Base-by-base conservation (phyloP, 2,797 vertebrate genomes). In the Lagorchestes hirsutus region DNA sequence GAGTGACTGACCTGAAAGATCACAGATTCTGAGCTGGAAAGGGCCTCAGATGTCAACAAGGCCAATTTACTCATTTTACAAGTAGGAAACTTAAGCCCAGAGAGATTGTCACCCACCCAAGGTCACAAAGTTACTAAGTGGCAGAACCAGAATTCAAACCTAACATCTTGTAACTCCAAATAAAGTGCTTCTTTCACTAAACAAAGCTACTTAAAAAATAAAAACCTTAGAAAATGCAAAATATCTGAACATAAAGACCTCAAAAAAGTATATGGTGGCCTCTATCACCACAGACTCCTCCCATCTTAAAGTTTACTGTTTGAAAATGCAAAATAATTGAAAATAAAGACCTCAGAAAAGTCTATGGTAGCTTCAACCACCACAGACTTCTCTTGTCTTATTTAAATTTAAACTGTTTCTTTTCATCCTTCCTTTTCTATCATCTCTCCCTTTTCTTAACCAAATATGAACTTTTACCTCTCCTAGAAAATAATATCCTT, bases 401-500 rank as follows among this genome's bases (percentile, higher is more conserved):
- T 24, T 46, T 74, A 40, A 74, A 40, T 74, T 40, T 24, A 40
- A 40, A 24, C 2, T n/a, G 24, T 52, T n/a, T 16, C 24, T 46
- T 55, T 40, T 0, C 90, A 52, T 46, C 16, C 16, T 91, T 14
- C 57, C 22, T 1, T 46, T 58, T 82, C 52, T 29, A 14, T 59
- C n/a, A 8, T 54, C 58, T 24, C 9, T 18, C 12, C 58, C n/a
- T 31, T 55, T 55, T 50, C 28, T 18, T 13, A 34, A 67, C 31
- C 52, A 52, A 46, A 40, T 1, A 0, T 5, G 16, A n/a, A 34
- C 54, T 55, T 95, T n/a, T 11, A 0, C 54, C 62, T 52, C 34
- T 90, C 58, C 55, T 28, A 1, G 0, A n/a, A 0, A 54, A 56
- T 52, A 62, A 54, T 0, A 0, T 82, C 2, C 56, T 13, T 11